Evolutionary conservation across 2,797 vertebrate genomes (phyloP), one percentile per base, ranked within the genome.

Genomic region (Tokudaia tokunoshimensis): DNA sequence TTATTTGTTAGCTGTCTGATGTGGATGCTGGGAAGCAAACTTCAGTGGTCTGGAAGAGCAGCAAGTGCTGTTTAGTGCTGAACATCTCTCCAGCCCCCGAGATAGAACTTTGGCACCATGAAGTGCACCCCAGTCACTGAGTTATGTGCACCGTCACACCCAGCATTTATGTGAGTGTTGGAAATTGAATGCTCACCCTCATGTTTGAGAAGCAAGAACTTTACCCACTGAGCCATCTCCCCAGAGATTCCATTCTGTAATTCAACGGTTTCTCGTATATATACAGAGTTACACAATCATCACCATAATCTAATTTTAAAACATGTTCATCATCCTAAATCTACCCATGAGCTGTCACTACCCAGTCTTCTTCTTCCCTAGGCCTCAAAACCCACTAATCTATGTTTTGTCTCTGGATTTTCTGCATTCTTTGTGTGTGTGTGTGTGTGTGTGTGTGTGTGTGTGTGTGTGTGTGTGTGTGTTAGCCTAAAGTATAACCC

Each of bases 301-400:
- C 72, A 92, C 47, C 17, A 34, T 85, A 75, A 96, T 79, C 74
- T 96, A 74, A 65, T 92, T 95, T 92, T 92, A 75, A 85, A 93
- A 84, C n/a, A 55, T 80, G 50, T 74, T 75, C 31, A 94, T 65
- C 75, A 95, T 15, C 24, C 88, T 24, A 13, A 76, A 70, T 75
- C 44, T 29, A 61, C 82, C 34, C 34, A 41, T 72, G 34, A 82
- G 22, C 76, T 44, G 70, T 79, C 47, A 52, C 11, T 84, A 55
- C 41, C 37, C 19, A 79, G 37, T 74, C 15, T 7, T 31, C 57
- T 57, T n/a, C 47, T 37, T n/a, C 59, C 37, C 22, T 29, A 94
- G 59, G 31, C 85, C 85, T 52, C 52, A 63, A 37, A 59, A 96
- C 78, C 79, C 82, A 59, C 57, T 81, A 2, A 63, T 86, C 74